Evolutionary conservation across 30 jellyfish, hydroid and myxozoan genomes (phyloP).

Genomic region (Cassiopea xamachana): DNA sequence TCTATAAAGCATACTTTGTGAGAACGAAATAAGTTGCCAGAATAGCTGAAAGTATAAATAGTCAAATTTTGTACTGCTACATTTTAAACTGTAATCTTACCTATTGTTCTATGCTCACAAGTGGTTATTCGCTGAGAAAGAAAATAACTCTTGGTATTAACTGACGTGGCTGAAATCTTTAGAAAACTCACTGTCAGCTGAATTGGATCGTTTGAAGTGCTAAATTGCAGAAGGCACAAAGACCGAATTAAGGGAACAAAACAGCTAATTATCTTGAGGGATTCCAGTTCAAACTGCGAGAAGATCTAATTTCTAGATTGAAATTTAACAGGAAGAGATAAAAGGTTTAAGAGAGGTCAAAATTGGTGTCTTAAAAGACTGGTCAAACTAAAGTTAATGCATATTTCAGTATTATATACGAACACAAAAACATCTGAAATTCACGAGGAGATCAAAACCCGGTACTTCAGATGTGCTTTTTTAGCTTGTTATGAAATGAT

Average conservation of each 20-base stretch:
- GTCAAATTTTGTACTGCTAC: no score
- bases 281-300: neutral
- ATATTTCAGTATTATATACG: neutral
- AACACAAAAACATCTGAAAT: neutral
- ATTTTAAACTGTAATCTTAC: no score
- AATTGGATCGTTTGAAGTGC: no score
- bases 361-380: neutral
- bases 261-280: neutral
- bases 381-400: neutral
- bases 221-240: neutral
- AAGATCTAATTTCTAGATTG: neutral
- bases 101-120: no score
- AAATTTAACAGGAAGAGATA: neutral
- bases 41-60: no score
- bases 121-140: no score
- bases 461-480: slow-evolving; percentile 7
- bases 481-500: slow-evolving; percentile 10
- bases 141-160: no score
- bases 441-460: slow-evolving; percentile 45
- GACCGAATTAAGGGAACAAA: neutral
- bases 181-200: no score
- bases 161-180: no score
- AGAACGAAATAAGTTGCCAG: no score
- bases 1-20: no score
- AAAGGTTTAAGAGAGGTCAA: neutral